Conservation (phyloP, 2,113 vertebrate species). For the Chamaetylas fuelleborni region DNA sequence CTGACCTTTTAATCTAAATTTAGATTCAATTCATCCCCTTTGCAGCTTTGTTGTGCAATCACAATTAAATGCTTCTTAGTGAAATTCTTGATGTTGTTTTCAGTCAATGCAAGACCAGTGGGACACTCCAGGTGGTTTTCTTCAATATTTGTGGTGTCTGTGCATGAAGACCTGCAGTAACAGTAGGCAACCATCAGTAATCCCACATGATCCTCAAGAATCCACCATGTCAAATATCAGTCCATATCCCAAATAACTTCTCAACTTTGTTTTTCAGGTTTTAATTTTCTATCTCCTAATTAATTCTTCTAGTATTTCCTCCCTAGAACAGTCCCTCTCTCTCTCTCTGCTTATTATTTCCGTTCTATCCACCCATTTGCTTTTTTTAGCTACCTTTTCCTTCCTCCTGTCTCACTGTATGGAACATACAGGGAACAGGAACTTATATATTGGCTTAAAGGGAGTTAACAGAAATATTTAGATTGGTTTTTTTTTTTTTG, state of each 20-base stretch:
- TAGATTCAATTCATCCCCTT: background rate
- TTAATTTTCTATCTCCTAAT: background rate
- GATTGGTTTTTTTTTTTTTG: background rate
- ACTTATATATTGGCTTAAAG: background rate
- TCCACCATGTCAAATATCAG: background rate
- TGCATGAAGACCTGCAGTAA: background rate
- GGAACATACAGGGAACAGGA: background rate
- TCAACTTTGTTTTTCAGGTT: background rate
- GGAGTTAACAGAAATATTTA: background rate
- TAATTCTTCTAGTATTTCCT: background rate
- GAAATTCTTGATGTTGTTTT: background rate
- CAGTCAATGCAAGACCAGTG: background rate
- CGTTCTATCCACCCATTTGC: background rate
- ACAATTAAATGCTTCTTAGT: background rate
- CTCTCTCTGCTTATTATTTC: constrained; percentile 16
- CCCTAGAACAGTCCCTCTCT: background rate
- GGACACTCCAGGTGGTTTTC: background rate
- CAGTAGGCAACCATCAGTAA: background rate
- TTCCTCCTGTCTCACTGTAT: background rate
- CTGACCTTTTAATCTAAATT: background rate
- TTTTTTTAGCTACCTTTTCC: constrained; percentile 34
- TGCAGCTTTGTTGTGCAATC: background rate
- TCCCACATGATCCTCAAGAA: background rate
- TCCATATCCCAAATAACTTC: background rate
- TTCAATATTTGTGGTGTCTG: background rate